Evolutionary conservation across 2,888 invertebrate genomes (phyloP).

Genomic region (Drosophila anomalata): DNA sequence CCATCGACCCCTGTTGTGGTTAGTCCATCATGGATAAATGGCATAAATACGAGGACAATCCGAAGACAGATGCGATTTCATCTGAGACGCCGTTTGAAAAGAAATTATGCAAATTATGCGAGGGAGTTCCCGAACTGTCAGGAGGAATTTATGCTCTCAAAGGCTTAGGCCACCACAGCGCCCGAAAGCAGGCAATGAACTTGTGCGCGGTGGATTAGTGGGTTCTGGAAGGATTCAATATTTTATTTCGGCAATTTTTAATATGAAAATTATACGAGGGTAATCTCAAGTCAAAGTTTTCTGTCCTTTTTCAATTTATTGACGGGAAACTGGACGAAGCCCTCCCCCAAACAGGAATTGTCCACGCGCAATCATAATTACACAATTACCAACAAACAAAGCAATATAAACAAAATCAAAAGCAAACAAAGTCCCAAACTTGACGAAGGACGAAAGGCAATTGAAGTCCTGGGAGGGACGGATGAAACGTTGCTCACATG

Average conservation of each 20-base stretch:
- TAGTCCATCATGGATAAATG: conserved; percentile 33
- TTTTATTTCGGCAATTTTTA: neutral
- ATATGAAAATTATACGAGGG: neutral
- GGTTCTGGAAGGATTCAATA: neutral
- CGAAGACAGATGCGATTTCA: conserved; percentile 10
- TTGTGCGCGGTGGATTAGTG: conserved; percentile 19
- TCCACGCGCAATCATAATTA: conserved; percentile 48
- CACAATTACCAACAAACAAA: conserved; percentile 41
- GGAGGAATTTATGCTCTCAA: conserved; percentile 10
- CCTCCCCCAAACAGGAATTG: too few species aligned
- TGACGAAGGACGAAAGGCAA: conserved; percentile 21
- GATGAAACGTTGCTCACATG: conserved; percentile 58
- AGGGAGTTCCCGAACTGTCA: neutral
- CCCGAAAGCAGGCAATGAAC: conserved; percentile 64
- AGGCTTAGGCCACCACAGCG: conserved; percentile 24
- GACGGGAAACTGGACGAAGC: too few species aligned
- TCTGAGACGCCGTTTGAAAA: conserved; percentile 20
- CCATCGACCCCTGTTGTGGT: conserved; percentile 27
- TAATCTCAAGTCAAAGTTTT: too few species aligned
- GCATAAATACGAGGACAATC: conserved; percentile 15
- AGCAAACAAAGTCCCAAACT: conserved; percentile 44
- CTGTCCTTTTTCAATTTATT: too few species aligned
- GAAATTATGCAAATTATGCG: conserved; percentile 29
- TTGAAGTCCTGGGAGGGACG: conserved; percentile 10
- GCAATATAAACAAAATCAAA: conserved; percentile 40